Percentiles rank a stretch among this genome's conserved stretches.
phyloP scores from a whole-genome alignment of 2,797 vertebrate species.

The Thunnus albacares region DNA sequence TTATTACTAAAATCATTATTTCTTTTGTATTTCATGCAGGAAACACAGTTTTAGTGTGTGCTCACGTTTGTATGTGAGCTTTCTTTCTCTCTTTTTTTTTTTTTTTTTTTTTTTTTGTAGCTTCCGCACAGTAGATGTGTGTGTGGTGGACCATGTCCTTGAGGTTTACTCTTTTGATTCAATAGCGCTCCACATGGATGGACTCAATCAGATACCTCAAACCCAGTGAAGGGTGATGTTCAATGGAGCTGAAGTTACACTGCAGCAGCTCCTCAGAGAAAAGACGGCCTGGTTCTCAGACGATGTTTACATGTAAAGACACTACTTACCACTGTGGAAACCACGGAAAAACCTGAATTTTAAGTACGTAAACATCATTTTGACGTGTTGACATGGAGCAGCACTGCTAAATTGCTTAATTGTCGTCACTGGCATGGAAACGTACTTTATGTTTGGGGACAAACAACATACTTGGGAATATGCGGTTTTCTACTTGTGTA shows the following conservation, averaged over 20 bases:
- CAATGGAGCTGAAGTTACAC: conserved; percentile 82
- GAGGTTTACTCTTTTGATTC: conserved; percentile 87
- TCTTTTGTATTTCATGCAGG: not conserved
- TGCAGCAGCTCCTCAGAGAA: conserved; percentile 69
- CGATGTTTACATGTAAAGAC: conserved; percentile 67
- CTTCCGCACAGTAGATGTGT: conserved; percentile 62
- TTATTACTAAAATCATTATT: not conserved
- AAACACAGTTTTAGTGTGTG: conserved; percentile 83
- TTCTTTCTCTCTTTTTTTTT: not conserved
- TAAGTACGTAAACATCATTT: conserved; percentile 26
- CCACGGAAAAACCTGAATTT: conserved; percentile 16
- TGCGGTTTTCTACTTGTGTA: conserved; percentile 6
- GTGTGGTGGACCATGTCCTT: conserved; percentile 87
- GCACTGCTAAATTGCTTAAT: conserved; percentile 31
- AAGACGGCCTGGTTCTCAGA: conserved; percentile 60
- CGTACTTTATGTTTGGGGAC: not conserved
- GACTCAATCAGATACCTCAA: conserved; percentile 86
- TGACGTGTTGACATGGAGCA: conserved; percentile 29
- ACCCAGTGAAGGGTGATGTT: conserved; percentile 84
- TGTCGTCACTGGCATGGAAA: conserved; percentile 34
- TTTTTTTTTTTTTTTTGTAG: conserved; percentile 31
- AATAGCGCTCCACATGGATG: conserved; percentile 86
- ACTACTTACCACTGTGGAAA: conserved; percentile 19
- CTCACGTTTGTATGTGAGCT: conserved; percentile 12
- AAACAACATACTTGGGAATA: conserved; percentile 2